phyloP scores from a whole-genome alignment of 2,797 vertebrate genomes.

The Sebastes hubbsi region DNA sequence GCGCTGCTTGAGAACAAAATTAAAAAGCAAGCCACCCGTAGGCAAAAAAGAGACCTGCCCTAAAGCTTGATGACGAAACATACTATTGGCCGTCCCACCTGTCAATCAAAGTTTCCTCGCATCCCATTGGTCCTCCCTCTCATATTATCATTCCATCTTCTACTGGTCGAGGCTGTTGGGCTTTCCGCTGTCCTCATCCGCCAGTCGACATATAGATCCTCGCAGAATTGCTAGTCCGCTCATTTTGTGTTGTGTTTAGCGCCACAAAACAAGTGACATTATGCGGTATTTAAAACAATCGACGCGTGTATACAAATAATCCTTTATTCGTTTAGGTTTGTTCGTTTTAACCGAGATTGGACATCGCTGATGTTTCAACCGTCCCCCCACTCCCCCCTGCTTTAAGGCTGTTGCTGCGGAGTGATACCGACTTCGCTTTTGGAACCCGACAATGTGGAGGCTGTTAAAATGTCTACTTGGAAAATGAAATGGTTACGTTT shows the following conservation, averaged over 20 bases:
- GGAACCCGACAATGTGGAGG: constrained; percentile 86
- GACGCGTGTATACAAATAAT: not conserved
- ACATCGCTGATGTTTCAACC: constrained; percentile 69
- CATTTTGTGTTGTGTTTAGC: not conserved
- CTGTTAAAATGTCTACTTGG: constrained; percentile 88
- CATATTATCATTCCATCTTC: constrained; percentile 86
- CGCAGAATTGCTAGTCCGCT: constrained; percentile 32
- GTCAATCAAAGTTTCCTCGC: constrained; percentile 70
- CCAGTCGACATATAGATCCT: constrained; percentile 85
- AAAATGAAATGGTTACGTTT: constrained; percentile 83
- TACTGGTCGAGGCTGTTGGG: constrained; percentile 44
- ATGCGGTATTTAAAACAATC: not conserved
- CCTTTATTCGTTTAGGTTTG: not conserved
- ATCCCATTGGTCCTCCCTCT: constrained; percentile 76
- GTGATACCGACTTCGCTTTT: constrained; percentile 68
- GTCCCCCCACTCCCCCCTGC: too few species aligned
- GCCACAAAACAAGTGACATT: not conserved
- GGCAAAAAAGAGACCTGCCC: constrained; percentile 48
- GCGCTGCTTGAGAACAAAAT: constrained; percentile 42
- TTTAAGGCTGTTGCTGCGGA: constrained; percentile 78
- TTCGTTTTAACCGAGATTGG: constrained; percentile 73
- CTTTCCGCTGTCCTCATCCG: constrained; percentile 83
- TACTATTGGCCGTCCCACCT: constrained; percentile 41
- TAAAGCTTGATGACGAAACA: not conserved
- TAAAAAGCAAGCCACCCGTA: constrained; percentile 40